These are phyloP conservation scores for Diachrysia chrysitis DNA, from an alignment of 2,888 invertebrate species.

Conservation along the genomic window DNA sequence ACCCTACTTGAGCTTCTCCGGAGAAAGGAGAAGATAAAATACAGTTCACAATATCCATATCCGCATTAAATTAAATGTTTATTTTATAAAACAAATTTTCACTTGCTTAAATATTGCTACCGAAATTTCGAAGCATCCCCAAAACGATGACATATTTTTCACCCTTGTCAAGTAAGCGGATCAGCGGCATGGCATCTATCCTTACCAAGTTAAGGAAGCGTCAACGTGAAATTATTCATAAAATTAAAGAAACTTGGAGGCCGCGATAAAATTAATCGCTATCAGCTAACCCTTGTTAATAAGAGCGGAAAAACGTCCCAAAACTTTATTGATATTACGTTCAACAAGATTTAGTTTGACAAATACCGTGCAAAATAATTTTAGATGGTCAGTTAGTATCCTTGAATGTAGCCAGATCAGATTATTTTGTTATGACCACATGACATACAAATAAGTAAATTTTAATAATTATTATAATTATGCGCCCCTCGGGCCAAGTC, in stretches of 20 bases:
- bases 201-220: conserved; percentile 8
- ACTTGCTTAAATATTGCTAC: too few relatives aligned
- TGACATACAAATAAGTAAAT: too few relatives aligned
- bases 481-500: too few relatives aligned
- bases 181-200: conserved; percentile 6
- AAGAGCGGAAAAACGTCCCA: conserved; percentile 37
- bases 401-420: too few relatives aligned
- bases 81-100: too few relatives aligned
- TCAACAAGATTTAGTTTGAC: conserved; percentile 37
- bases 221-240: conserved; percentile 27
- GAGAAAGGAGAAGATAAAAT: too few relatives aligned
- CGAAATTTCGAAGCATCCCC: not conserved
- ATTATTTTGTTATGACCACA: too few relatives aligned
- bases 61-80: too few relatives aligned
- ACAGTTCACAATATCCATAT: too few relatives aligned
- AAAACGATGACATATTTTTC: conserved; percentile 10
- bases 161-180: conserved; percentile 14
- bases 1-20: too few relatives aligned
- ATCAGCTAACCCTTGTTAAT: conserved; percentile 44
- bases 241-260: conserved; percentile 23
- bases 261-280: conserved; percentile 42
- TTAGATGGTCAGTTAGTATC: not conserved
- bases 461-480: too few relatives aligned
- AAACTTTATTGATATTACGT: conserved; percentile 48
- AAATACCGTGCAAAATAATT: conserved; percentile 26